Conservation (phyloP, 2,888 invertebrate genomes). For the Papilio demoleus region DNA sequence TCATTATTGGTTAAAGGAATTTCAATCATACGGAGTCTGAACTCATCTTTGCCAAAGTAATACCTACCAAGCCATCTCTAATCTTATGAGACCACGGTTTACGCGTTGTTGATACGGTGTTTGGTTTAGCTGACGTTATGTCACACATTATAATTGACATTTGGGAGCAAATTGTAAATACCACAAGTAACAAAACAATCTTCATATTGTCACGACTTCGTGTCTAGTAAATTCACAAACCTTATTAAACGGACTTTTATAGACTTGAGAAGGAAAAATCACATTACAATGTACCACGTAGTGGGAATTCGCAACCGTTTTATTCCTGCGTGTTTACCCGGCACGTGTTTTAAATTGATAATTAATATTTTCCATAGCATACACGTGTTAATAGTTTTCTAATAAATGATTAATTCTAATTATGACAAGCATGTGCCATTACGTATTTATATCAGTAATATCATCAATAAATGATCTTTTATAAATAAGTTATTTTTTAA, state of each 20-base stretch:
- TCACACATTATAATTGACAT: conserved; percentile 8
- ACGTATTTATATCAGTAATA: not conserved
- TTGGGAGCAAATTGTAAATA: conserved; percentile 13
- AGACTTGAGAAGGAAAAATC: conserved; percentile 23
- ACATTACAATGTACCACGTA: not conserved
- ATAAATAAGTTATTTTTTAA: too few species aligned
- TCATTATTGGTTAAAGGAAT: too few species aligned
- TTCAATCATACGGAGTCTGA: too few species aligned
- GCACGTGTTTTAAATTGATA: conserved; percentile 30
- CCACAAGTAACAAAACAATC: conserved; percentile 20
- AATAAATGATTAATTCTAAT: not conserved
- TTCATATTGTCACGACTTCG: conserved; percentile 21
- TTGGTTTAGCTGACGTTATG: not conserved
- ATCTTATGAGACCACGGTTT: conserved; percentile 39
- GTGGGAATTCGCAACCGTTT: conserved; percentile 19
- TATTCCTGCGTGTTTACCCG: conserved; percentile 25
- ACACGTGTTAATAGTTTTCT: not conserved
- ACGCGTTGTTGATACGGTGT: conserved; percentile 19
- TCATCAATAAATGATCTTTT: too few species aligned
- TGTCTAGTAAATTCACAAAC: not conserved
- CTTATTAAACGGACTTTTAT: conserved; percentile 18
- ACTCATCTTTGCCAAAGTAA: too few species aligned
- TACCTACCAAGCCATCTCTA: conserved; percentile 35
- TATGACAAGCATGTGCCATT: not conserved
- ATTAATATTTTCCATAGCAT: not conserved